Base-by-base conservation (phyloP, 2,888 invertebrate species). In the Cryptophagus acutangulus region DNA sequence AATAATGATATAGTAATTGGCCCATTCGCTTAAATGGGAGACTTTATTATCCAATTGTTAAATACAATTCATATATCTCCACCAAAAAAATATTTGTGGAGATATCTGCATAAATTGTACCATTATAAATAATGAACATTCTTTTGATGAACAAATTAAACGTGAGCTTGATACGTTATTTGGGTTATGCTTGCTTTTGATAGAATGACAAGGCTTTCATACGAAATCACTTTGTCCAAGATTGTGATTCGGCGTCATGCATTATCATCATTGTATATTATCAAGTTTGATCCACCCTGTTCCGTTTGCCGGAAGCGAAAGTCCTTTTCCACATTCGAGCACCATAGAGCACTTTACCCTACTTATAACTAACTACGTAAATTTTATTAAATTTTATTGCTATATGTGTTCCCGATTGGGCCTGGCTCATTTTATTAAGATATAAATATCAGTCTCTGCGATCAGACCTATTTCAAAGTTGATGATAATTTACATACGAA, bases 341-440 rank as follows among this genome's bases (percentile, higher is more conserved):
- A n/a, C 24, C 24, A 6, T 20, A 20, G n/a, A n/a, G n/a, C n/a
- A n/a, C n/a, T n/a, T n/a, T n/a, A 14, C 4, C 14, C n/a, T 26
- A 6, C 26, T 12, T 26, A 6, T 6, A 36, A 46, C 45, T 50
- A 46, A 46, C 42, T 45, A 43, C 41, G 48, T 40, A 51, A 55
- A 51, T 55, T 58, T 56, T 55, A 57, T 55, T 54, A 49, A 52
- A 51, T 55, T 55, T 53, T 53, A 53, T 55, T 49, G 49, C 52
- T 45, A 45, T 45, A 38, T 36, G n/a, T n/a, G 38, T 45, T 49
- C 39, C 40, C 40, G 37, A 50, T 45, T 47, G 45, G 38, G 39
- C n/a, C n/a, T n/a, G n/a, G n/a, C 56, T 51, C 51, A 54, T 54
- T 51, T 57, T 54, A 58, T 58, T 58, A 56, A 56, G 57, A 54